Conservation (phyloP, 1,140 invertebrate species). For the Liolophura sinensis region DNA sequence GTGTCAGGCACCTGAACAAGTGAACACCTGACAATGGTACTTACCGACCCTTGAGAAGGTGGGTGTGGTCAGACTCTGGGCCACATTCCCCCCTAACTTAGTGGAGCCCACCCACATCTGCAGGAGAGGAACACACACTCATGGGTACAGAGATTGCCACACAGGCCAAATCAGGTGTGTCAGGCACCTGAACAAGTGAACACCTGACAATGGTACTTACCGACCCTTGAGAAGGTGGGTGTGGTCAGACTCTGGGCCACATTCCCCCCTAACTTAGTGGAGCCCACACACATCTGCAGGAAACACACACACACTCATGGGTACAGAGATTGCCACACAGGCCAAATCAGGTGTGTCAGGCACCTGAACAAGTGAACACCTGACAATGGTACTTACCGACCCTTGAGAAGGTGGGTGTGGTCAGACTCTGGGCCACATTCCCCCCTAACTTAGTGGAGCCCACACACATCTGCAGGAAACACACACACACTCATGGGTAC, state of each 20-base stretch:
- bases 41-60: background rate
- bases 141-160: too few species aligned
- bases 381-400: background rate
- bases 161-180: too few species aligned
- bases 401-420: background rate
- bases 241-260: too few species aligned
- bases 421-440: too few species aligned
- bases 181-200: too few species aligned
- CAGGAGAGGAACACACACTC: too few species aligned
- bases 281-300: slow-evolving; percentile 4
- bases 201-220: background rate
- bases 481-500: too few species aligned
- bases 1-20: too few species aligned
- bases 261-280: background rate
- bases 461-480: slow-evolving; percentile 2
- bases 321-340: too few species aligned
- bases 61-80: too few species aligned
- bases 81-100: background rate
- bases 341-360: too few species aligned
- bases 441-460: background rate
- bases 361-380: background rate
- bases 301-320: too few species aligned
- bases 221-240: background rate
- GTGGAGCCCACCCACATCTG: slow-evolving; percentile 1
- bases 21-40: background rate